phyloP scores from a whole-genome alignment of 2,113 vertebrate genomes.

The Istiophorus platypterus region DNA sequence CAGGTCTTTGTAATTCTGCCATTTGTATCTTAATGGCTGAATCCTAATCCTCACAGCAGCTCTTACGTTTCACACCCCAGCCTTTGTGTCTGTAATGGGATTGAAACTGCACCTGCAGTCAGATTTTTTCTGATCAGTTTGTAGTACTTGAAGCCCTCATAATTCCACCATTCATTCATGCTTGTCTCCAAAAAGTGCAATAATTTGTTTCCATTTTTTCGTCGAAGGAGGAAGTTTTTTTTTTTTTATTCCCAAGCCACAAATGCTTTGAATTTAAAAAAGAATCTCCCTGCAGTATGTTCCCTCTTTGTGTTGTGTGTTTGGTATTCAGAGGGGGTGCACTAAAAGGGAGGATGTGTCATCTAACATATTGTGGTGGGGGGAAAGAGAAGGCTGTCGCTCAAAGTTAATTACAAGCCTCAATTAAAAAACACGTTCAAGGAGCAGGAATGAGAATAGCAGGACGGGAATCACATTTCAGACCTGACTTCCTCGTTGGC shows the following conservation, averaged over 20 bases:
- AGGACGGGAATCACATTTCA: conserved; percentile 71
- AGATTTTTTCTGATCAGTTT: conserved; percentile 28
- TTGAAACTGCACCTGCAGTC: conserved; percentile 65
- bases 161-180: conserved; percentile 19
- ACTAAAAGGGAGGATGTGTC: conserved; percentile 44
- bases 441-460: conserved; percentile 39
- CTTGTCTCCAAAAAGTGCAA: conserved; percentile 13
- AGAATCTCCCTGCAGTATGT: neutral
- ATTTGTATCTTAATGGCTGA: neutral
- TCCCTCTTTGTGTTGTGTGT: conserved; percentile 41
- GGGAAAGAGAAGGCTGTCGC: conserved; percentile 42
- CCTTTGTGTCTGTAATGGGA: conserved; percentile 43
- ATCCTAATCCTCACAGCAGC: conserved; percentile 34
- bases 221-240: conserved; percentile 7
- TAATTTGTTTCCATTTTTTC: conserved; percentile 53
- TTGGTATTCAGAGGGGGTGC: conserved; percentile 48
- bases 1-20: conserved; percentile 22
- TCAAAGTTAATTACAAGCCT: conserved; percentile 78
- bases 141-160: conserved; percentile 10
- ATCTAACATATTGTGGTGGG: conserved; percentile 62
- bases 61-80: conserved; percentile 29
- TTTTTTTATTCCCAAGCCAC: neutral
- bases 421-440: conserved; percentile 72
- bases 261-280: conserved; percentile 22
- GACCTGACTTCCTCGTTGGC: conserved; percentile 70